Evolutionary conservation across 2,888 invertebrate species (phyloP).

Genomic region (Nemotelus nigrinus): DNA sequence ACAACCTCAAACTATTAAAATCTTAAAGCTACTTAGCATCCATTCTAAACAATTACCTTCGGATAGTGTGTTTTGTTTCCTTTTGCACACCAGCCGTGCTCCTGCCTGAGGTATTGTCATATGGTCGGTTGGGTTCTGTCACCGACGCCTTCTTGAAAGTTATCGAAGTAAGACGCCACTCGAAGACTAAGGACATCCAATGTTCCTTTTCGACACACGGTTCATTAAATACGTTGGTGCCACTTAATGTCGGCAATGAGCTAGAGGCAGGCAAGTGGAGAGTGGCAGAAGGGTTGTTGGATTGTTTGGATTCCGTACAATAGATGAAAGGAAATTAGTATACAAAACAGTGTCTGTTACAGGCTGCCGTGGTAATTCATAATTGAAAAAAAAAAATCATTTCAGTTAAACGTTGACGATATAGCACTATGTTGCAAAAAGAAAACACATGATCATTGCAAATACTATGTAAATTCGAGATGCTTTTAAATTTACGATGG

Average conservation of each 20-base stretch:
- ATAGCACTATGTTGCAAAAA: no score
- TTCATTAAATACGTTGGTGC: conserved; percentile 49
- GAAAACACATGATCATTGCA: no score
- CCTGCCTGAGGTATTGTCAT: conserved; percentile 19
- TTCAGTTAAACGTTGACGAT: no score
- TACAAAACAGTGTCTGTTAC: not conserved
- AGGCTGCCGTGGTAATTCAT: not conserved
- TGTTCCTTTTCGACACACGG: conserved; percentile 45
- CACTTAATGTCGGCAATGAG: conserved; percentile 43
- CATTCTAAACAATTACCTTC: conserved; percentile 49
- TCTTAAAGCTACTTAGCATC: conserved; percentile 49
- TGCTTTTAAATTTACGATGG: no score
- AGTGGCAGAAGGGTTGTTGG: not conserved
- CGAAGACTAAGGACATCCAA: conserved; percentile 24
- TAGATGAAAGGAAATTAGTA: not conserved
- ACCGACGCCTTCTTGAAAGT: conserved; percentile 23
- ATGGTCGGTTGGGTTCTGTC: not conserved
- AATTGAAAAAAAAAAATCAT: not conserved
- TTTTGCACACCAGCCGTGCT: not conserved
- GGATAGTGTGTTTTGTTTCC: conserved; percentile 40
- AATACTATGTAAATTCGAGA: no score
- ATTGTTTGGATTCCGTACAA: not conserved
- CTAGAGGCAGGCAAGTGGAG: not conserved
- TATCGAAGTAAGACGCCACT: conserved; percentile 32
- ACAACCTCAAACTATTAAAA: conserved; percentile 46